Evolutionary conservation across 2,888 invertebrate species (phyloP), one percentile per base, ranked within the genome.

Genomic region (Macaria notata): DNA sequence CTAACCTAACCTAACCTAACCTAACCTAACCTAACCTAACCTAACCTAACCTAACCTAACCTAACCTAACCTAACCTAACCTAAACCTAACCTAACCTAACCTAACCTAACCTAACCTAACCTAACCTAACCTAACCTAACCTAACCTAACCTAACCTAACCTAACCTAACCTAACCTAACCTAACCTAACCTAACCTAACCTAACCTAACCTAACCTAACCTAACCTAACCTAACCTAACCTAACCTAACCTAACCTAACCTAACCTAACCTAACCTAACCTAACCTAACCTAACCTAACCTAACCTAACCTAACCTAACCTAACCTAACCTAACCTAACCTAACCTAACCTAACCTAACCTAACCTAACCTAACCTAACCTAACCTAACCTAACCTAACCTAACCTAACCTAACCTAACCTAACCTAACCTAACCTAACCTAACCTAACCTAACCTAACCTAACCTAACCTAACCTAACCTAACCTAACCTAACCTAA

Each of bases 111-210:
- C 43, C 43, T 43, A 43, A 43, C 43, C 43, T 43, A 43, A 43
- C 43, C 43, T 43, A 43, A 43, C 43, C 43, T 43, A 63, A 43
- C 43, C 43, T 43, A 43, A 43, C 43, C 43, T 43, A 43, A 43
- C 43, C 43, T 43, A 43, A 43, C 43, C 43, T 43, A 43, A 43
- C 43, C 43, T 43, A 43, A 43, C 43, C 43, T 43, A 43, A 43
- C 43, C 43, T 43, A 43, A 43, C 43, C 43, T 43, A 43, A 43
- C 43, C 43, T 43, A 43, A 43, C 43, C 43, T 43, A 43, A 43
- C 43, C 43, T 43, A 43, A 43, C 43, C 43, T 43, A 43, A 43
- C 43, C 43, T 43, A 43, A 43, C 43, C 43, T 43, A 43, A 43
- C 43, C 43, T 43, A 43, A 43, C 43, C 43, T 43, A 43, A 43